Evolutionary conservation across 2,113 vertebrate genomes (phyloP).

Genomic region (Brienomyrus brachyistius): DNA sequence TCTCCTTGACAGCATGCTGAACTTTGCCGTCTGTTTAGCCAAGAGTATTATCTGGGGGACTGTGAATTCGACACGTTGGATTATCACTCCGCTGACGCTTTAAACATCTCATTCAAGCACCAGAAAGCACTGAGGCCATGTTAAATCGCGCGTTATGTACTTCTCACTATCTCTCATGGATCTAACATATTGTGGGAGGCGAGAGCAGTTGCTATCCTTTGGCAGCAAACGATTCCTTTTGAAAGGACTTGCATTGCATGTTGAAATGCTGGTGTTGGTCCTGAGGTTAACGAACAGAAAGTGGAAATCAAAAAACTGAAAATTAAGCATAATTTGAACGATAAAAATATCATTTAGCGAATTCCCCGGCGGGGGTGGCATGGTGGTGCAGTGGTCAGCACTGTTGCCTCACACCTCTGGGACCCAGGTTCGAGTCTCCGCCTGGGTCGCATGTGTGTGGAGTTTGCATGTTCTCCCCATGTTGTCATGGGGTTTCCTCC

Average conservation of each 20-base stretch:
- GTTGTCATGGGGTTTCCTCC: too few species aligned
- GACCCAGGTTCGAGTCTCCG: too few species aligned
- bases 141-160: neutral
- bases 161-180: neutral
- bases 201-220: neutral
- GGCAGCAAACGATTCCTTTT: neutral
- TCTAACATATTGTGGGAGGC: neutral
- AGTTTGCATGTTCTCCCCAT: too few species aligned
- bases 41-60: neutral
- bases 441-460: too few species aligned
- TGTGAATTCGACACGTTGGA: neutral
- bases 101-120: neutral
- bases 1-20: neutral
- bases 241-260: conserved; percentile 34
- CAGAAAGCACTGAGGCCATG: neutral
- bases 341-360: conserved; percentile 26
- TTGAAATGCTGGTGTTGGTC: conserved; percentile 48
- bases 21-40: neutral
- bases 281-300: conserved; percentile 38
- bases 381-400: too few species aligned
- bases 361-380: conserved; percentile 13
- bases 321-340: conserved; percentile 22
- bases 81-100: neutral
- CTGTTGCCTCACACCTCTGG: too few species aligned
- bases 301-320: conserved; percentile 57